These are phyloP conservation scores for Thamnophis elegans DNA, from an alignment of 2,797 vertebrate genomes.

Conservation along the genomic window DNA sequence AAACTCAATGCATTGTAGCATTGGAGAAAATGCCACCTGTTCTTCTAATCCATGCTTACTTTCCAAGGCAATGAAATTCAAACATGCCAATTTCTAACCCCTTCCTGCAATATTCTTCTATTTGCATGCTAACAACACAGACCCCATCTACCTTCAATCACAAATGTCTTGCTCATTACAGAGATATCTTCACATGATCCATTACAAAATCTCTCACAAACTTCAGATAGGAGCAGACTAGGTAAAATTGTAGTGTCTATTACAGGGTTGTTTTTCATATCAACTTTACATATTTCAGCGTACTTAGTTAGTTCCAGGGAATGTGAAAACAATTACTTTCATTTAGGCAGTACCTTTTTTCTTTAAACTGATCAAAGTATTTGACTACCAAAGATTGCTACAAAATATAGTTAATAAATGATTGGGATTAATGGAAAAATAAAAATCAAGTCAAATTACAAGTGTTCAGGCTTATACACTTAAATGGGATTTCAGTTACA, in stretches of 20 bases:
- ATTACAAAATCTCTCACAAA: not conserved
- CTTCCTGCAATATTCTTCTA: not conserved
- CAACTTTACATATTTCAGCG: not conserved
- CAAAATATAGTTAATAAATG: not conserved
- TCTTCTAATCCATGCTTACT: not conserved
- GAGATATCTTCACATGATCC: not conserved
- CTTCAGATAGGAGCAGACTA: not conserved
- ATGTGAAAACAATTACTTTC: not conserved
- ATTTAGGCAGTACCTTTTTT: not conserved
- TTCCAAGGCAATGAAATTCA: not conserved
- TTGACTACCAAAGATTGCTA: not conserved
- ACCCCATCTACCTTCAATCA: not conserved
- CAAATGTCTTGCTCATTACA: not conserved
- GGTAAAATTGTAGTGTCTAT: not conserved
- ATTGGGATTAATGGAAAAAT: not conserved
- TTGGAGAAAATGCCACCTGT: not conserved
- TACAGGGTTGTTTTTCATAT: not conserved
- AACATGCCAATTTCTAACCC: not conserved
- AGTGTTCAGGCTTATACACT: slow-evolving; percentile 21
- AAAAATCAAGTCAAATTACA: slow-evolving; percentile 13
- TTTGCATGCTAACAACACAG: not conserved
- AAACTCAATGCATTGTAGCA: not conserved
- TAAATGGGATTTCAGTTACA: slow-evolving; percentile 8
- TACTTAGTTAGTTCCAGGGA: not conserved
- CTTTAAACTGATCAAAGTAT: not conserved